Evolutionary conservation across 1,140 invertebrate genomes (phyloP).

Genomic region (Teleopsis dalmanni): DNA sequence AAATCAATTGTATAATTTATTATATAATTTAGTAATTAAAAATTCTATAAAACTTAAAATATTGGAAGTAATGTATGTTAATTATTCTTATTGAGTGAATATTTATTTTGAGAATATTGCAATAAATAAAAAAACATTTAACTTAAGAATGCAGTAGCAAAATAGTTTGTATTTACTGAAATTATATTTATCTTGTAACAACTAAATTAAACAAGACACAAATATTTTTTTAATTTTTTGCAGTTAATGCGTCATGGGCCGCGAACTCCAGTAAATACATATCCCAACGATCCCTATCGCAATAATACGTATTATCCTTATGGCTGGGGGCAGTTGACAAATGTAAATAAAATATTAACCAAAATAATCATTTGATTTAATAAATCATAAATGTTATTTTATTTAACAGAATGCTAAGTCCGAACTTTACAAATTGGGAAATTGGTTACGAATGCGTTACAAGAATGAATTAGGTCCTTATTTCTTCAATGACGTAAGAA

Average conservation of each 20-base stretch:
- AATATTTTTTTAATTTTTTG: no score
- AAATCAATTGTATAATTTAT: no score
- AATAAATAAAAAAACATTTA: no score
- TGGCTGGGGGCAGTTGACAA: constrained; percentile 71
- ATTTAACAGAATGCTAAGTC: constrained; percentile 41
- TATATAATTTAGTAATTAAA: no score
- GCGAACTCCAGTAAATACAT: constrained; percentile 65
- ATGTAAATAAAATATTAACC: constrained; percentile 49
- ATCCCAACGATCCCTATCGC: constrained; percentile 66
- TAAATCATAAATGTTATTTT: background rate
- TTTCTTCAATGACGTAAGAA: constrained; percentile 51
- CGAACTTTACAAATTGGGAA: constrained; percentile 54
- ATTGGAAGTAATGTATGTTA: no score
- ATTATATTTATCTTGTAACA: no score
- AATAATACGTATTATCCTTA: constrained; percentile 58
- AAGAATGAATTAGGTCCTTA: constrained; percentile 48
- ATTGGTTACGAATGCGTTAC: constrained; percentile 55
- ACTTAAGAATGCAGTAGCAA: no score
- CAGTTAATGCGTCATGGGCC: constrained; percentile 70
- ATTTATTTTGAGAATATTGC: no score
- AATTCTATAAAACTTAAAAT: no score
- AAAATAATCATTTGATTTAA: constrained; percentile 4
- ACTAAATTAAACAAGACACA: no score
- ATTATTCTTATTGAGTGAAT: no score
- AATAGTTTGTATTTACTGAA: no score